These are phyloP conservation scores for Eulemur albifrons DNA, from an alignment of 2,797 vertebrate genomes.

Conservation along the genomic window DNA sequence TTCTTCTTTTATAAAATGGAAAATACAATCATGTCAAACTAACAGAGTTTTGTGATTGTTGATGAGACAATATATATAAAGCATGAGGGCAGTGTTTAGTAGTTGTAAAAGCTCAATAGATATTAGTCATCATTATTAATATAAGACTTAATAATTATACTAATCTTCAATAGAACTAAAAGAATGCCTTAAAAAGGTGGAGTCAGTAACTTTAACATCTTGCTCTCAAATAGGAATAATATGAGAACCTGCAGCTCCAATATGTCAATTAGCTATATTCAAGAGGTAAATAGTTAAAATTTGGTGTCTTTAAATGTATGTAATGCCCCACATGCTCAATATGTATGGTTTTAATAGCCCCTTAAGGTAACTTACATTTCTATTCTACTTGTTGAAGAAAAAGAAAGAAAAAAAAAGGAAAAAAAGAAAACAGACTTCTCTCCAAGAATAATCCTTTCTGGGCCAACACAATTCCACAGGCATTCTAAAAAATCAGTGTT, in stretches of 20 bases:
- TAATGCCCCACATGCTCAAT: rapidly evolving
- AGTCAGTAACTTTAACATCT: background rate
- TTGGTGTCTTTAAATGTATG: rapidly evolving
- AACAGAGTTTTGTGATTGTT: background rate
- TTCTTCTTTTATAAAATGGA: background rate
- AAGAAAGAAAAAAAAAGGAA: rapidly evolving
- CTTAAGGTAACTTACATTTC: background rate
- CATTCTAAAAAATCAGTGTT: background rate
- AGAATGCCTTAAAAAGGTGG: background rate
- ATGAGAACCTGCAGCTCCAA: background rate
- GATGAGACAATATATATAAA: background rate
- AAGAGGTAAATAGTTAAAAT: background rate
- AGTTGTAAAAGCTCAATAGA: background rate
- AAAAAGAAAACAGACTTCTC: background rate
- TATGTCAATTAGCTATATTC: background rate
- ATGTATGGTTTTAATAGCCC: background rate
- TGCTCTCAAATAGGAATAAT: background rate
- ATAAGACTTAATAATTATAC: background rate
- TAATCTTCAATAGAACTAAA: background rate
- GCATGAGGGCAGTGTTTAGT: rapidly evolving
- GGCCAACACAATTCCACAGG: background rate
- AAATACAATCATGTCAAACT: background rate
- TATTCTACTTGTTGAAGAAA: background rate
- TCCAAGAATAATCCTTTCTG: background rate
- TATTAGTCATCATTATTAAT: background rate